Evolutionary conservation across 2,113 vertebrate species (phyloP), one percentile per base, ranked within the genome.

Genomic region (Aptenodytes forsteri): DNA sequence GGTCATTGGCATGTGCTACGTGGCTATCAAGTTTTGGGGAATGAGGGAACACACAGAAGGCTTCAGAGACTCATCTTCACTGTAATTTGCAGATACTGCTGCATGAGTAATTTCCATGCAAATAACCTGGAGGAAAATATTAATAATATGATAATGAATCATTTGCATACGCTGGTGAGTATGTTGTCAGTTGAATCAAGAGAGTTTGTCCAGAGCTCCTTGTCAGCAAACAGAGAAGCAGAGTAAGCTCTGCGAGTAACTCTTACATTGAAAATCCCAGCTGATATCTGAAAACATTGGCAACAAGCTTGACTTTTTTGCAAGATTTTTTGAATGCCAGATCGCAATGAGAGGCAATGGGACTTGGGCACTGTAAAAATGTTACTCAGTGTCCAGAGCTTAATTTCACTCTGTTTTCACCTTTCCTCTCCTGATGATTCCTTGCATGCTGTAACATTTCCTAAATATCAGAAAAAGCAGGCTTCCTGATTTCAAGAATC

Each of bases 91-190:
- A 83, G 84, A 22, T 70, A 50, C 6, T 20, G 52, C 50, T 59
- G 32, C 42, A 75, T 52, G 59, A 86, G 71, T 40, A 83, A 92
- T 70, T 92, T 90, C 67, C 46, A 81, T 55, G 55, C 64, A 93
- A 94, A 93, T 75, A 76, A 83, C 89, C 83, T 90, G 64, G 83
- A 94, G n/a, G 34, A 90, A 97, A 94, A 89, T 81, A 93, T 88
- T 92, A 93, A 90, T 88, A 89, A 50, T 55, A 81, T 83, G 79
- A 73, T 87, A 83, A 92, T 72, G 25, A 29, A 1, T 16, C 38
- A 87, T 90, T 95, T 97, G 72, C 94, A 92, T 86, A 87, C 4
- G 2, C 26, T 47, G 47, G n/a, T 62, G 70, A 93, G 36, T 44
- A 36, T 58, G 42, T 84, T 94, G 71, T 84, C 78, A 81, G 30